Evolutionary conservation across 2,888 invertebrate species (phyloP).

Genomic region (Xestia sexstrigata): DNA sequence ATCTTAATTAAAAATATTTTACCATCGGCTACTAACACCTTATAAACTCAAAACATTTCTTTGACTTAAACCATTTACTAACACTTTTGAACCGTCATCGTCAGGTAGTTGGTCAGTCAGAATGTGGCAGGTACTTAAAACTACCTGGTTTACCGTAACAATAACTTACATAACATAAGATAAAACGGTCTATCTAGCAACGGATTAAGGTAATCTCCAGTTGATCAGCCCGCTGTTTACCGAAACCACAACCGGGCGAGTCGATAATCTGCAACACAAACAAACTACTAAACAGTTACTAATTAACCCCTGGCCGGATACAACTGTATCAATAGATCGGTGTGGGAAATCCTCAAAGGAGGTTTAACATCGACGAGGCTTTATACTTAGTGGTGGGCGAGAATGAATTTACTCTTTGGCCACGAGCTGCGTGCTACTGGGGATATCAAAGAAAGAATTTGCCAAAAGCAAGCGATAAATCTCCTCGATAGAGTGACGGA

Average conservation of each 20-base stretch:
- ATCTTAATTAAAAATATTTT: neutral
- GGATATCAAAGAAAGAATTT: no score
- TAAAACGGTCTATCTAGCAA: conserved; percentile 6
- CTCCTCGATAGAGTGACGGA: neutral
- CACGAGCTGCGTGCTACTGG: no score
- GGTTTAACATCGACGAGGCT: neutral
- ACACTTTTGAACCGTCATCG: no score
- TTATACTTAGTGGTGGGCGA: no score
- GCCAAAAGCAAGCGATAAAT: neutral
- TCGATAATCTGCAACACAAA: conserved; percentile 47
- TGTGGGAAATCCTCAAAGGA: conserved; percentile 7
- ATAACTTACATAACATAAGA: conserved; percentile 11
- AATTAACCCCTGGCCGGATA: conserved; percentile 29
- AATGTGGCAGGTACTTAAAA: neutral
- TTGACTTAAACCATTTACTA: no score
- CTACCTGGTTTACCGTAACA: neutral
- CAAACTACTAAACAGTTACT: conserved; percentile 44
- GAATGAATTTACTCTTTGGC: neutral
- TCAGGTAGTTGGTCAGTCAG: no score
- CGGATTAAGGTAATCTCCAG: conserved; percentile 30
- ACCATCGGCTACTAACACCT: no score
- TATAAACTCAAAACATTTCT: neutral
- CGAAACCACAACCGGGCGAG: conserved; percentile 6
- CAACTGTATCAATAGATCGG: conserved; percentile 10
- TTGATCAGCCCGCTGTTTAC: conserved; percentile 22